Percentiles rank a stretch among this genome's conserved stretches.
These are phyloP conservation scores for Norana najaformis DNA, from an alignment of 2,888 invertebrate species.

Conservation along the genomic window DNA sequence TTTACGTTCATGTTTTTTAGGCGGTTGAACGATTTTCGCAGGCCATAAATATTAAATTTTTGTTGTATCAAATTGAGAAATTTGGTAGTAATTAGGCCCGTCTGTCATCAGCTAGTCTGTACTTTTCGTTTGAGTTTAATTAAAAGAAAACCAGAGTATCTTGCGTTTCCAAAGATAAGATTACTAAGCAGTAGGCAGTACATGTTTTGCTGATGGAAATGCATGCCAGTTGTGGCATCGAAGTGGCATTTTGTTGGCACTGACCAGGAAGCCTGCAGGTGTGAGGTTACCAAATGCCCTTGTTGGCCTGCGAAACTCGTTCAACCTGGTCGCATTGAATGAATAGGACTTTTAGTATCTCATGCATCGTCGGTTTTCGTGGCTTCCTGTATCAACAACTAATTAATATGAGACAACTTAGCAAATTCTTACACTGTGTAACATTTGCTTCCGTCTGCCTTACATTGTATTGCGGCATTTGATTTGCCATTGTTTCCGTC, in stretches of 20 bases:
- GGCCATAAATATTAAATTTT: too few relatives aligned
- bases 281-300: neutral
- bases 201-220: neutral
- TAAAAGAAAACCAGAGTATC: neutral
- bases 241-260: neutral
- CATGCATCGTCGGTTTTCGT: too few relatives aligned
- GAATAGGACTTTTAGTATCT: too few relatives aligned
- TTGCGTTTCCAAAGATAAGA: neutral
- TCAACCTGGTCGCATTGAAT: neutral
- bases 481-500: too few relatives aligned
- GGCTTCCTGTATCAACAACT: too few relatives aligned
- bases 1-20: neutral
- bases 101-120: neutral
- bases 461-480: too few relatives aligned
- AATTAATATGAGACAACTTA: too few relatives aligned
- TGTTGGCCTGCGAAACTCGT: too few relatives aligned
- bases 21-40: neutral
- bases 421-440: too few relatives aligned
- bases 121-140: neutral
- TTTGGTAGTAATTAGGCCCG: neutral
- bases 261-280: neutral
- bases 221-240: neutral
- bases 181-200: neutral
- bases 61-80: neutral
- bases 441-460: too few relatives aligned